Conservation (phyloP, 2,797 vertebrate genomes). For the Xiphophorus birchmanni region DNA sequence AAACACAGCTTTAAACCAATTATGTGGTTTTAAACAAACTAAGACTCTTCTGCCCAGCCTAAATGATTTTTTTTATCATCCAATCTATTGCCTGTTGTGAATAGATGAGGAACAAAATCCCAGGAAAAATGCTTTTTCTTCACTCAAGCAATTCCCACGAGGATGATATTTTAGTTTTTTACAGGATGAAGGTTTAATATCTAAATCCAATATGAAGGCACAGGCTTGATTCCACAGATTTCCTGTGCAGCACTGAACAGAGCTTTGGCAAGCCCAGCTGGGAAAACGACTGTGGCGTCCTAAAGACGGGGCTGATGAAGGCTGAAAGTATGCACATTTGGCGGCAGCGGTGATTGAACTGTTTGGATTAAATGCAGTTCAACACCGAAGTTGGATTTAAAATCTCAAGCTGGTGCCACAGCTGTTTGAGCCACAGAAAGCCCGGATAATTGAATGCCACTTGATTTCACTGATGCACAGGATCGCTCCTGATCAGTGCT, state of each 20-base stretch:
- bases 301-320: conserved; percentile 47
- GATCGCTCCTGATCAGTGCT: conserved; percentile 56
- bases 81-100: conserved; percentile 13
- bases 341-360: conserved; percentile 36
- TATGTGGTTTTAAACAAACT: background rate
- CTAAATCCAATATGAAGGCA: conserved; percentile 53
- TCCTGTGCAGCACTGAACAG: conserved; percentile 35
- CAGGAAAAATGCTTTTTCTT: conserved; percentile 47
- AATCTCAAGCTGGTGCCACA: conserved; percentile 48
- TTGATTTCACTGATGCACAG: conserved; percentile 7
- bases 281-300: conserved; percentile 33
- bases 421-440: conserved; percentile 51
- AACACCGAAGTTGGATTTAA: conserved; percentile 53
- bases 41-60: background rate
- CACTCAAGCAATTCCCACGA: conserved; percentile 45
- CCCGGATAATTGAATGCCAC: conserved; percentile 55
- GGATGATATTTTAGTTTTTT: conserved; percentile 22
- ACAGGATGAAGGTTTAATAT: conserved; percentile 67
- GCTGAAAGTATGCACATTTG: conserved; percentile 36
- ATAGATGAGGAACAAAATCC: conserved; percentile 33
- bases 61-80: background rate
- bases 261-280: conserved; percentile 30
- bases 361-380: conserved; percentile 30
- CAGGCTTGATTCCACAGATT: conserved; percentile 58
- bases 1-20: background rate